Base-by-base conservation (phyloP, 1,140 invertebrate species). In the Drosophila navojoa region DNA sequence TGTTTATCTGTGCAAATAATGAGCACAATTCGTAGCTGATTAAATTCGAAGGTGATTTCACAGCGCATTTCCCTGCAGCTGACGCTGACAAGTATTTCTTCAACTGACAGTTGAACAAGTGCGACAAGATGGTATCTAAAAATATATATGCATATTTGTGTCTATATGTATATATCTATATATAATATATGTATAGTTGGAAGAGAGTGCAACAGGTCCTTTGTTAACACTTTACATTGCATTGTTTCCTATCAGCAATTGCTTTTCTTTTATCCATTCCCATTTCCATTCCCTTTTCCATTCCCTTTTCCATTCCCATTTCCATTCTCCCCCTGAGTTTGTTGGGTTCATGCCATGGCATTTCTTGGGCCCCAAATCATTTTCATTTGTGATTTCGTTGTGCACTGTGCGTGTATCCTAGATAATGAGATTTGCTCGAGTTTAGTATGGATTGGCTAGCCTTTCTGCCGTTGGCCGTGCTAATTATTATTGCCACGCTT, bases 341-440 rank as follows among this genome's bases (percentile, higher is more conserved):
- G 35, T 4, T 38, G 5, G 57, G 11, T 29, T 29, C 35, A 32
- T 40, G n/a, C 16, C 38, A 58, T 16, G 35, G 49, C 49, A 35
- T 25, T 52, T 45, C 35, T 52, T 42, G 19, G 13, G 7, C 15
- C 25, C n/a, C 27, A 69, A 64, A 42, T 70, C 71, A 74, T 74
- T 74, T 71, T 67, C 71, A 70, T 58, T 74, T 74, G 71, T 70
- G 45, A 38, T 49, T 63, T 63, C 32, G 58, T 44, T 44, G 64
- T 50, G 64, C 50, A n/a, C 64, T 57, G 64, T 50, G 42, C 71
- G 50, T 19, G 27, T 29, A n/a, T 9, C 4, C 27, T 22, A 59
- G 35, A 60, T 49, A 60, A 68, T 49, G 49, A 35, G 64, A 59
- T 35, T 54, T 25, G 19, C 6, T 29, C 29, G 50, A 45, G 47